Evolutionary conservation across 2,113 vertebrate species (phyloP).

Genomic region (Rhipidura dahli): DNA sequence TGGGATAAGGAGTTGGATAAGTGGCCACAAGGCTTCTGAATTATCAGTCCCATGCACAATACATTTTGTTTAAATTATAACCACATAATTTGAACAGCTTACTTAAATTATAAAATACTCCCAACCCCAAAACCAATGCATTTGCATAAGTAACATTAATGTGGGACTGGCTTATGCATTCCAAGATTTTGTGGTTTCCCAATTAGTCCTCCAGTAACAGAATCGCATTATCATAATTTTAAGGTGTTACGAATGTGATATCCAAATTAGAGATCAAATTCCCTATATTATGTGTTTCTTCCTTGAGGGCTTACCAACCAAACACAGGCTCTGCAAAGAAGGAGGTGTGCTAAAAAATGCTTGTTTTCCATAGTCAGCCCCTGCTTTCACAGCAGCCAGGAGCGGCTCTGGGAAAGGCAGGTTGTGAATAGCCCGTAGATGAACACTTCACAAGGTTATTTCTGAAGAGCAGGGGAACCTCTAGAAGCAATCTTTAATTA

Average conservation of each 20-base stretch:
- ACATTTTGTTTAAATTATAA: constrained; percentile 41
- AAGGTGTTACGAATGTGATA: constrained; percentile 45
- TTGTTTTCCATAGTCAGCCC: background rate
- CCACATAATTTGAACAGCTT: constrained; percentile 28
- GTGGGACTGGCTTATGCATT: constrained; percentile 1
- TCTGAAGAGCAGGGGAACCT: background rate
- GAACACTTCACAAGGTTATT: constrained; percentile 34
- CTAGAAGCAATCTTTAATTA: constrained; percentile 47
- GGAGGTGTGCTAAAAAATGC: background rate
- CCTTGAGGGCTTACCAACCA: constrained; percentile 45
- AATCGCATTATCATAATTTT: constrained; percentile 55
- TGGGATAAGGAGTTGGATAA: constrained; percentile 18
- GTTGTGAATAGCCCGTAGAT: background rate
- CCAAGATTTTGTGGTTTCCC: constrained; percentile 59
- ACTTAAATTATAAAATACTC: constrained; percentile 25
- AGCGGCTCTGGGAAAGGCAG: background rate
- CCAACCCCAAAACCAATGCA: constrained; percentile 29
- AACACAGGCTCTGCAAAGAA: background rate
- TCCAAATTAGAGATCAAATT: constrained; percentile 62
- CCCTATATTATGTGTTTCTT: constrained; percentile 17
- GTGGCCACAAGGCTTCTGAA: constrained; percentile 16
- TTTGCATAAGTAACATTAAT: constrained; percentile 37
- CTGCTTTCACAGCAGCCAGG: background rate
- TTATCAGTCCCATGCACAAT: constrained; percentile 5
- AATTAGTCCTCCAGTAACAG: constrained; percentile 58